These are phyloP conservation scores for Orthonevra nobilis DNA, from an alignment of 2,888 invertebrate species.

Conservation along the genomic window DNA sequence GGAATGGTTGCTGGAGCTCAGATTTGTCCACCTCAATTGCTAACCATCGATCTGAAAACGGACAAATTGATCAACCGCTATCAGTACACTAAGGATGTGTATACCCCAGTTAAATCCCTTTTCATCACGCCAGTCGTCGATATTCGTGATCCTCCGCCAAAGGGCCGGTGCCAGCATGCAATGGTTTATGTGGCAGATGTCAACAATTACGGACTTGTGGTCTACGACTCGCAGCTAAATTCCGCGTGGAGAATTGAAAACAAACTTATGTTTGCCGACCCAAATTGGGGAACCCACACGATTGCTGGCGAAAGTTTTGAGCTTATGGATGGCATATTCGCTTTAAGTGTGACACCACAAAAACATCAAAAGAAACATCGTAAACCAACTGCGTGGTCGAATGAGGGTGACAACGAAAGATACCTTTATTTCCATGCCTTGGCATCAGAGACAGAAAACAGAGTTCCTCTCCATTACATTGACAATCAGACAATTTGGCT, in stretches of 20 bases:
- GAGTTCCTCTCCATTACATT: conserved; percentile 82
- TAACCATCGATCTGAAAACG: conserved; percentile 85
- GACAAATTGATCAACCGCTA: conserved; percentile 81
- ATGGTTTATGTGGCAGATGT: conserved; percentile 85
- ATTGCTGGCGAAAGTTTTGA: conserved; percentile 83
- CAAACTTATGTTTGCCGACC: conserved; percentile 83
- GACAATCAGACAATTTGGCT: conserved; percentile 81
- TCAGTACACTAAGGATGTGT: conserved; percentile 74
- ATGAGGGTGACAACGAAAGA: conserved; percentile 73
- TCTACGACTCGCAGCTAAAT: conserved; percentile 81
- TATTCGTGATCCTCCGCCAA: conserved; percentile 80
- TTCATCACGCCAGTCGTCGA: conserved; percentile 80
- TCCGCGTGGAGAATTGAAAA: conserved; percentile 83
- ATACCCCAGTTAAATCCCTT: conserved; percentile 74
- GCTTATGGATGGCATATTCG: conserved; percentile 85
- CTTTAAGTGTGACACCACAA: conserved; percentile 80
- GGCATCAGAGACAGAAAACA: conserved; percentile 83
- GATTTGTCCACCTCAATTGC: conserved; percentile 86
- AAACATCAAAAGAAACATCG: neutral
- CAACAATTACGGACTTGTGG: conserved; percentile 82
- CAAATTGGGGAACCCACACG: conserved; percentile 82
- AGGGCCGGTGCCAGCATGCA: conserved; percentile 81
- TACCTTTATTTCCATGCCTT: conserved; percentile 84
- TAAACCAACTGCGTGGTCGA: conserved; percentile 5
- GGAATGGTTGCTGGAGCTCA: conserved; percentile 82